Evolutionary conservation across 2,888 invertebrate genomes (phyloP), one percentile per base, ranked within the genome.

Genomic region (Exocentrus adspersus): DNA sequence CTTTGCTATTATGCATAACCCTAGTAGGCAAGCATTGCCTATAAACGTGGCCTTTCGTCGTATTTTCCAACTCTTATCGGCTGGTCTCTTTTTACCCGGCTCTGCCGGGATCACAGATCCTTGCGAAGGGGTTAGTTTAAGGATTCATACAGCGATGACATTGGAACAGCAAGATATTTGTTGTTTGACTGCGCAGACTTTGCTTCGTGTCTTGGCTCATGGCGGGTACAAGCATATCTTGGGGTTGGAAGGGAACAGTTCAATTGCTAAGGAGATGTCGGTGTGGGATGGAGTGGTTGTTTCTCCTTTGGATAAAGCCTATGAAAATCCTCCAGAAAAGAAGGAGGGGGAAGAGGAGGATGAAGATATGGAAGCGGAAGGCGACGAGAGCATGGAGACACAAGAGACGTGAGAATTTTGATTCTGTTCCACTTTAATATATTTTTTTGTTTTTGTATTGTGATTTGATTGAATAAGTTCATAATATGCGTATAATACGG

Each of bases 221-320:
- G 98, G 97, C 1, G 98, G 98, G 0, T 95, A 92, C 82, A 93
- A 94, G 78, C 95, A 95, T 78, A 90, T 98, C 65, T 84, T 97
- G 0, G 97, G 90, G 0, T 83, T 88, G 62, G 87, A 87, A 67
- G 86, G 86, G 3, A 86, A 84, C 71, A 82, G 85, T 0, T 84
- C 84, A 41, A 85, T 87, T 68, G 85, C 84, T 9, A 85, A 92
- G 0, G 96, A 97, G 83, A 95, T 97, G 90, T 95, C 95, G 0
- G 95, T 97, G 14, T 97, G 97, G 96, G 93, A 97, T 77, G 97
- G 97, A 0, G 95, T 98, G 1, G 95, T 97, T 0, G 96, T 98
- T 0, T 94, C 95, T 0, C 97, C 98, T 0, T 85, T 97, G n/a
- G 95, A 96, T 66, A 91, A 93, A 67, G 97, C 97, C 0, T 98